Conservation (phyloP, 2,113 vertebrate species). For the Oncorhynchus keta region DNA sequence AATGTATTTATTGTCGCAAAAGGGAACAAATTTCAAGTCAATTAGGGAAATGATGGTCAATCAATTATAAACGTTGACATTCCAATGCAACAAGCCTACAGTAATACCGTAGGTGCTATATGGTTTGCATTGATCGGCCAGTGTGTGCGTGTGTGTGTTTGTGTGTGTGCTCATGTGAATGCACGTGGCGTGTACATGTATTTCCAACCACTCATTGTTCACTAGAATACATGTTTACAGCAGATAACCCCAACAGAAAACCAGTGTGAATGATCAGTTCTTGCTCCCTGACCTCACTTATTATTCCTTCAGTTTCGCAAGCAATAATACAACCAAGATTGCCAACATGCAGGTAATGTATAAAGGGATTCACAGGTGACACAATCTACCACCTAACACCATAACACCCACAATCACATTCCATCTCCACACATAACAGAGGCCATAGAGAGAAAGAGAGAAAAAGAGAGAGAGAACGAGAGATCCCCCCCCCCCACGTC, state of each 20-base stretch:
- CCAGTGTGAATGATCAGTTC: conserved; percentile 12
- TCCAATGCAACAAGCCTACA: no score
- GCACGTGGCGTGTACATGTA: neutral
- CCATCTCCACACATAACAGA: neutral
- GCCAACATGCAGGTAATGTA: conserved; percentile 31
- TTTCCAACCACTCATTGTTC: neutral
- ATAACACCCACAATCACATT: conserved; percentile 6
- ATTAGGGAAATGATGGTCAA: no score
- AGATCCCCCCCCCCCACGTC: conserved; percentile 30
- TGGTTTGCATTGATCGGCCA: neutral
- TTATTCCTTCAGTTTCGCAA: conserved; percentile 28
- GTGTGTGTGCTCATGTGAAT: neutral
- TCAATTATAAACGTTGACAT: no score
- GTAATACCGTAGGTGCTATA: neutral
- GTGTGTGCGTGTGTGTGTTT: neutral
- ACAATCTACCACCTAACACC: conserved; percentile 15
- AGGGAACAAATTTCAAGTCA: no score
- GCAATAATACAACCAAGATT: conserved; percentile 27
- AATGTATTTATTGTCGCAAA: no score
- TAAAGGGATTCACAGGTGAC: conserved; percentile 15
- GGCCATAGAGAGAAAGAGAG: neutral
- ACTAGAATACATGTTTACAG: neutral
- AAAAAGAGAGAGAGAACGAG: conserved; percentile 1
- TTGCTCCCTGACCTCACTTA: conserved; percentile 29
- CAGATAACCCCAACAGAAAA: neutral